phyloP scores from a whole-genome alignment of 2,113 vertebrate genomes.

The Petaurus breviceps region DNA sequence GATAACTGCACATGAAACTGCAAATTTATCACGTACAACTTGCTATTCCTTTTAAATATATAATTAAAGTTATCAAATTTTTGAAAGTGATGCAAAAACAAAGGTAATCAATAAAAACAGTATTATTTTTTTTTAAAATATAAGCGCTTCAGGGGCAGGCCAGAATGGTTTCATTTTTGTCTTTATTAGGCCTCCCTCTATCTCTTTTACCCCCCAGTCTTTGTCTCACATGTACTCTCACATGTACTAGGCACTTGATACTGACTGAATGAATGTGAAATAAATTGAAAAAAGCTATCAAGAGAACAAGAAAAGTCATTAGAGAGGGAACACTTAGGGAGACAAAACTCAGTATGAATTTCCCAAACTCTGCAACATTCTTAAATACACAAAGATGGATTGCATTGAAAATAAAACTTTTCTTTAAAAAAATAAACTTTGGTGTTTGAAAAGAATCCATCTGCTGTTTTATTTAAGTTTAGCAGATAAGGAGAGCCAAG shows the following conservation, averaged over 20 bases:
- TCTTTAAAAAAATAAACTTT: not conserved
- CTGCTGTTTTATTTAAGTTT: not conserved
- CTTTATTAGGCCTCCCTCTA: not conserved
- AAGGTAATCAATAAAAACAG: not conserved
- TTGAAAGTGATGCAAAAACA: not conserved
- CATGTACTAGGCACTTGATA: not conserved
- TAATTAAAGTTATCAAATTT: not conserved
- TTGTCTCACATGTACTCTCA: not conserved
- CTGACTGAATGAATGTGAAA: not conserved
- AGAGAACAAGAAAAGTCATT: not conserved
- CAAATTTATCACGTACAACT: not conserved
- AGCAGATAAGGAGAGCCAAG: not conserved
- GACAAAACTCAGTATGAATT: not conserved
- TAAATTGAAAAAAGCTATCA: not conserved
- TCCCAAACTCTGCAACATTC: not conserved
- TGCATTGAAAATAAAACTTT: not conserved
- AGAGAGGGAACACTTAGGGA: not conserved
- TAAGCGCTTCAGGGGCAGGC: not conserved
- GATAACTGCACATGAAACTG: not conserved
- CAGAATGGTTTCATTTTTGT: not conserved
- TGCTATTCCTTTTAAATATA: not conserved
- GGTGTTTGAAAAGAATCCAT: not conserved
- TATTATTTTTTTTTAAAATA: not conserved
- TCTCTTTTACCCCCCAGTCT: not conserved
- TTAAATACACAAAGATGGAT: not conserved